Base-by-base conservation (phyloP, 2,888 invertebrate genomes). In the Ichneumoninae sp. region DNA sequence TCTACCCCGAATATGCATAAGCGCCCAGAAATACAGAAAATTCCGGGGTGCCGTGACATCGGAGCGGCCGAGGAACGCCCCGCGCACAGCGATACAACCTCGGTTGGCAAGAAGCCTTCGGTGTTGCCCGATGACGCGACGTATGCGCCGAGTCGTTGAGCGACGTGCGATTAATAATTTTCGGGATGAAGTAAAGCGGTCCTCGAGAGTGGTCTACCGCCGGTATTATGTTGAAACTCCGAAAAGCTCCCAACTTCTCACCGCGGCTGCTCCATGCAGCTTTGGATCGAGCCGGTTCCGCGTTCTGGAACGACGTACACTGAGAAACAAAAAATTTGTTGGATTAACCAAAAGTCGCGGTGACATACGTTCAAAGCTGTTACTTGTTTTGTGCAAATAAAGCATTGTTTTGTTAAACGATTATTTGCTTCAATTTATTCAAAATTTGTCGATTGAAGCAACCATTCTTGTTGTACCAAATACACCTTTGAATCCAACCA, bases 161-260 rank as follows among this genome's bases (percentile, higher is more conserved):
- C 70, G 83, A 83, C 83, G 83, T 26, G 79, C 44, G 74, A 83
- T 83, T 83, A 83, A 83, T 79, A 78, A 83, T 83, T 83, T 74
- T 44, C 66, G 8, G 77, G 65, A 30, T 66, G 44, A 22, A 54
- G 50, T 54, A n/a, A 40, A 40, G 63, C 40, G 66, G 22, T 40
- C 50, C 40, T 60, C 44, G 63, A 60, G 13, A 6, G 33, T 8
- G 13, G 44, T 47, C 16, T 40, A 40, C 40, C 40, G 10, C 40
- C 40, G 40, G 40, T 13, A 47, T 47, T 47, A 47, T 47, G 44
- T 47, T 47, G 44, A 47, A 47, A 47, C 44, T 3, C 44, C 16
- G 44, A 47, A 47, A 16, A 47, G 44, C 44, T 16, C 44, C 4
- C 16, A 47, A 47, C 3, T 16, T 13, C 44, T 47, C 16, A 3